Conservation (phyloP, 1,140 invertebrate genomes). For the Phenacoccus solenopsis region DNA sequence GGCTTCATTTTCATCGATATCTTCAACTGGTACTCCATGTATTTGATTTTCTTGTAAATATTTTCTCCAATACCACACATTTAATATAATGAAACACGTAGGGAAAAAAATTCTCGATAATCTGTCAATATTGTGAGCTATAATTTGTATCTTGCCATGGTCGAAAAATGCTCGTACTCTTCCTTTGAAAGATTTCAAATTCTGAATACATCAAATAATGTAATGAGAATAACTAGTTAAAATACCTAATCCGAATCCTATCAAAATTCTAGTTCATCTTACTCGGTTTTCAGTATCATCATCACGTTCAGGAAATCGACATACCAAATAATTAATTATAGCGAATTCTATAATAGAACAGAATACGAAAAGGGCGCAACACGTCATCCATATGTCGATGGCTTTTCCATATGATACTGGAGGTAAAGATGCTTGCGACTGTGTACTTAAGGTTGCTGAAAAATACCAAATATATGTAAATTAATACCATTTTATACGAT, state of each 20-base stretch:
- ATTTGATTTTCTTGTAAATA: not conserved
- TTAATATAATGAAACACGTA: not conserved
- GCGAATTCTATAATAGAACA: slow-evolving; percentile 11
- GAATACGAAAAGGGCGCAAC: slow-evolving; percentile 1
- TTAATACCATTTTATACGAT: not conserved
- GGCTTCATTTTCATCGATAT: not conserved
- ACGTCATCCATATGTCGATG: not conserved
- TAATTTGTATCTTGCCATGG: not conserved
- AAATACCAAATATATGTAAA: not conserved
- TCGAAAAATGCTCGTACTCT: not conserved
- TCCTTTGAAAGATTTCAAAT: not conserved
- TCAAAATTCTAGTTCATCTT: not conserved
- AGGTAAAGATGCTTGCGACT: not conserved
- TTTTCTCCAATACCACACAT: slow-evolving; percentile 4
- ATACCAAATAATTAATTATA: not conserved
- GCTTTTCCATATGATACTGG: slow-evolving; percentile 6
- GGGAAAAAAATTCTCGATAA: not conserved
- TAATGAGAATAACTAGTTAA: not conserved
- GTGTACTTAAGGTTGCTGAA: not conserved
- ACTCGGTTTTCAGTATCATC: not conserved
- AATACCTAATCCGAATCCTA: too few relatives aligned
- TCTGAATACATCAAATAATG: not conserved
- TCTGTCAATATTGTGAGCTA: not conserved
- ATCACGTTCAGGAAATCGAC: not conserved
- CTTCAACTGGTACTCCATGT: not conserved